phyloP scores from a whole-genome alignment of 2,888 invertebrate species.

The Aspidiotus destructor region DNA sequence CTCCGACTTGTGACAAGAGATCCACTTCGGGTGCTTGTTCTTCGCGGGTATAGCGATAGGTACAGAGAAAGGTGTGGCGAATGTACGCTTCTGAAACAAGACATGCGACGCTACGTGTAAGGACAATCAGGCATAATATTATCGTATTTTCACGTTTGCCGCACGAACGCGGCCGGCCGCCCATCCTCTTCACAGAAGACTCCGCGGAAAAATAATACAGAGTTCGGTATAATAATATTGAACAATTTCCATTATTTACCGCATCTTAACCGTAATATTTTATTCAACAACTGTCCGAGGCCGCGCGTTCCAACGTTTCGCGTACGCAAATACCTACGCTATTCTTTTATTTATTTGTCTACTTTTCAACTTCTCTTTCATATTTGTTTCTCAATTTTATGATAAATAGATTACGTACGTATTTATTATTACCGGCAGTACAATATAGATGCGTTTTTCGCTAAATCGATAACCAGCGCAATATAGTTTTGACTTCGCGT shows the following conservation, averaged over 20 bases:
- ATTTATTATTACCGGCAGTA: slow-evolving; percentile 15
- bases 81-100: slow-evolving; percentile 11
- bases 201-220: slow-evolving; percentile 15
- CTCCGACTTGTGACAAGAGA: no score
- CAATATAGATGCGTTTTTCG: no score
- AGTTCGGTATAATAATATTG: slow-evolving; percentile 6
- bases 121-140: no score
- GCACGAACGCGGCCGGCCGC: not conserved
- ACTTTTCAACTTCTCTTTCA: slow-evolving; percentile 18
- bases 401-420: slow-evolving; percentile 20
- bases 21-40: no score
- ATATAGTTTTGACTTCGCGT: no score
- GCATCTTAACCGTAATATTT: slow-evolving; percentile 23
- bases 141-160: no score
- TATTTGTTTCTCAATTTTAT: not conserved
- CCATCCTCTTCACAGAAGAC: not conserved
- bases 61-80: slow-evolving; percentile 6
- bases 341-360: slow-evolving; percentile 25
- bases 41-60: no score
- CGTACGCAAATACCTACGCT: slow-evolving; percentile 11
- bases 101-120: slow-evolving; percentile 7
- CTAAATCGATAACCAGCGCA: no score
- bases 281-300: slow-evolving; percentile 15
- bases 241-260: slow-evolving; percentile 25
- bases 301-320: not conserved